Evolutionary conservation across 2,797 vertebrate genomes (phyloP).

Genomic region (Oreochromis mossambicus): DNA sequence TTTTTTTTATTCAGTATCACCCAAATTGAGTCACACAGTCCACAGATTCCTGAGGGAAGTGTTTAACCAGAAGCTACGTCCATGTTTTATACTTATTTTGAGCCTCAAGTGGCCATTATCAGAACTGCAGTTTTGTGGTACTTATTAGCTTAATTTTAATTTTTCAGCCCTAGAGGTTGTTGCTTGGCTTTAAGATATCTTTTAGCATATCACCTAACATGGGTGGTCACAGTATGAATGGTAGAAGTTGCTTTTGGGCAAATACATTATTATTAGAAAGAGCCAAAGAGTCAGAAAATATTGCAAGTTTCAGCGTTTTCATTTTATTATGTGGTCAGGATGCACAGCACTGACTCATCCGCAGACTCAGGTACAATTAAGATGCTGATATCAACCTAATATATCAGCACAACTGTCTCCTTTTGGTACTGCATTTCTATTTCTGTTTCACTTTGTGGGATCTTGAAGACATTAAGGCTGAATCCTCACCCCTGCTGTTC

Average conservation of each 20-base stretch:
- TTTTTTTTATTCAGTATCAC: neutral
- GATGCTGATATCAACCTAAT: constrained; percentile 19
- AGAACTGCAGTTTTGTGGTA: neutral
- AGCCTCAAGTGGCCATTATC: neutral
- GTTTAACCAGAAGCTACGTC: neutral
- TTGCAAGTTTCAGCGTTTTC: neutral
- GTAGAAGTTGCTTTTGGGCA: neutral
- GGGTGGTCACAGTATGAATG: neutral
- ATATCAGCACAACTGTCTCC: neutral
- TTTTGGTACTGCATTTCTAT: neutral
- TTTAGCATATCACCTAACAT: neutral
- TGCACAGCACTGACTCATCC: neutral
- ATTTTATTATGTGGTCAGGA: neutral
- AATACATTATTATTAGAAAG: neutral
- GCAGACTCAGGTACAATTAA: neutral
- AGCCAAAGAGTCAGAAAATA: constrained; percentile 11
- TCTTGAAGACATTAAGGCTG: constrained; percentile 37
- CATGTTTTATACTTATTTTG: neutral
- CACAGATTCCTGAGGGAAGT: neutral
- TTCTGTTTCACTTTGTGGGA: constrained; percentile 24
- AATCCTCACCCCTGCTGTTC: constrained; percentile 20
- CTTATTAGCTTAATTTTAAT: neutral
- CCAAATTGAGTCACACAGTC: neutral
- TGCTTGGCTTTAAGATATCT: neutral
- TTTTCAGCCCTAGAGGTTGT: neutral